Evolutionary conservation across 2,797 vertebrate genomes (phyloP), one percentile per base, ranked within the genome.

Genomic region (Premnoplex brunnescens): DNA sequence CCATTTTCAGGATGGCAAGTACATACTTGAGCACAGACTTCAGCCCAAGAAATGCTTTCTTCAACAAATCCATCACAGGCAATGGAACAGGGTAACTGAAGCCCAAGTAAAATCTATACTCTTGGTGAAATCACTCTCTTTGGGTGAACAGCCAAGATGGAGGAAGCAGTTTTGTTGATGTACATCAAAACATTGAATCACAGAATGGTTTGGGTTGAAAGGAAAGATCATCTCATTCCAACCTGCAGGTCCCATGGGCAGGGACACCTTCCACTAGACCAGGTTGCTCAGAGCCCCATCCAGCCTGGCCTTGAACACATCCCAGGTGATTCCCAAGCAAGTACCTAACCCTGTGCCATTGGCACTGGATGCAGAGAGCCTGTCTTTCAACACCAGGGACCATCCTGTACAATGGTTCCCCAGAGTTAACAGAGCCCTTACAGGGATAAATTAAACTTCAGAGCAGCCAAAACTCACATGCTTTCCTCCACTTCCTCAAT

Each of bases 11-110:
- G 8, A 44, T 2, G 6, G 15, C 30, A 76, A 27, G 24, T 10
- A 32, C 8, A 9, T 16, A 27, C 62, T 0, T 1, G 46, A 82
- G 8, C 0, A 0, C 24, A 41, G 22, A 24, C 30, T 55, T 60
- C 4, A 27, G 23, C 18, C 37, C 15, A 56, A 46, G 15, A 23
- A 81, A 41, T 3, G 3, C 24, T 68, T 56, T n/a, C n/a, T 10
- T 83, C 37, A 23, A 12, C 18, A 23, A 37, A 55, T 28, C 49
- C 37, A 16, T 12, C 10, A 30, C 7, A 1, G 32, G 17, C 48
- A 76, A 34, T 17, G 22, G 28, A 43, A 63, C 15, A 27, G 28
- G 19, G 16, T 46, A 73, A 77, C 37, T 73, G 36, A 44, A 66
- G 7, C 8, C 27, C 23, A 51, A 44, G 39, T 26, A 46, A 51